Conservation (phyloP, 2,888 invertebrate genomes). For the Melolontha melolontha region DNA sequence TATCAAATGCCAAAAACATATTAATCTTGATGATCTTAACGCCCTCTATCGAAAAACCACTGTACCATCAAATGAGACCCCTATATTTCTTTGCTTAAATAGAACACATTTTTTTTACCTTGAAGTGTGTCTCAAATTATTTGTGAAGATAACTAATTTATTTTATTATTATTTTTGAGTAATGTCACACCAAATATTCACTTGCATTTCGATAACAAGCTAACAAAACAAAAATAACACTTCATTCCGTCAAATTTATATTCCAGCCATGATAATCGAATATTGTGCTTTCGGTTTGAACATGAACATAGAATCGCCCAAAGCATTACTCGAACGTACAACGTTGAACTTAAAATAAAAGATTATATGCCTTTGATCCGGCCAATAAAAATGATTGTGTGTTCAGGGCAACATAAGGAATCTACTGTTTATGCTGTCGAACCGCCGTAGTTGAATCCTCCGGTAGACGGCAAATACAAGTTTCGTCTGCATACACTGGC, state of each 20-base stretch:
- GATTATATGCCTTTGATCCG: constrained; percentile 35
- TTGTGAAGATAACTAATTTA: no score
- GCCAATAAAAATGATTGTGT: constrained; percentile 32
- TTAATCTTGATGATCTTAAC: no score
- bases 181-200: background rate
- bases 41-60: no score
- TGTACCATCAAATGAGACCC: no score
- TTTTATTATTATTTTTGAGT: no score
- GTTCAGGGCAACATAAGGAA: constrained; percentile 25
- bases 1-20: no score
- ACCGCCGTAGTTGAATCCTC: background rate
- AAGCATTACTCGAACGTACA: constrained; percentile 26
- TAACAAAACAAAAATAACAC: constrained; percentile 16
- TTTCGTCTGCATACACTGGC: constrained; percentile 17
- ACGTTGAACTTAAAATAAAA: constrained; percentile 24
- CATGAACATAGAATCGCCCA: constrained; percentile 35
- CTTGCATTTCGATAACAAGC: background rate
- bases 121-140: no score
- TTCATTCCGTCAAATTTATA: constrained; percentile 14
- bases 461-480: constrained; percentile 9
- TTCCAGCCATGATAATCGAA: constrained; percentile 21
- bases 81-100: no score
- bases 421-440: constrained; percentile 16
- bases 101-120: no score
- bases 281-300: constrained; percentile 16